Percentiles rank a stretch among this genome's conserved stretches.
Evolutionary conservation across 2,113 vertebrate species (phyloP).

Genomic region (Galeopterus variegatus): DNA sequence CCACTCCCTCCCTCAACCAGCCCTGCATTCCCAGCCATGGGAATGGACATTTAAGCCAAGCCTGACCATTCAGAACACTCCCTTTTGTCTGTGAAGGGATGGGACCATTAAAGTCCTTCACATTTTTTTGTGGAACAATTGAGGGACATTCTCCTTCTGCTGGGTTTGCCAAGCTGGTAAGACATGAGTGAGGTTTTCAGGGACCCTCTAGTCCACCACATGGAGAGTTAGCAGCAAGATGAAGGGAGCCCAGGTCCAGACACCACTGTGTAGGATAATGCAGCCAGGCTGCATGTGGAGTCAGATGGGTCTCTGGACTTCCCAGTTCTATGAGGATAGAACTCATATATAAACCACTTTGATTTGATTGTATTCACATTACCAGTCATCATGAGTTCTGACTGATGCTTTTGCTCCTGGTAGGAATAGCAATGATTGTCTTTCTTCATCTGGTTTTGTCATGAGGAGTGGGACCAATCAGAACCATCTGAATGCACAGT

Average conservation of each 20-base stretch:
- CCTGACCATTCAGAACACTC: not conserved
- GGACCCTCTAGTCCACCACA: rapidly evolving
- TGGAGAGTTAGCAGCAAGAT: not conserved
- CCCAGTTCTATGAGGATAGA: not conserved
- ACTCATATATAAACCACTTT: not conserved
- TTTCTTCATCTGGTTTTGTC: not conserved
- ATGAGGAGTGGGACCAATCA: not conserved
- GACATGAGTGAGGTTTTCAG: not conserved
- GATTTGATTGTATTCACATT: not conserved
- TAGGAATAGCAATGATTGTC: not conserved
- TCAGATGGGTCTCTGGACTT: not conserved
- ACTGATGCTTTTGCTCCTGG: not conserved
- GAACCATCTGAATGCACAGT: not conserved
- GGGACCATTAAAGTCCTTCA: not conserved
- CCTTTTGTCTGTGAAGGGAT: not conserved
- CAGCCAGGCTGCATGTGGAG: not conserved
- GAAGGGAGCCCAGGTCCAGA: not conserved
- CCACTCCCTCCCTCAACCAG: not conserved
- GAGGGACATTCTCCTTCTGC: not conserved
- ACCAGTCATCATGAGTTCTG: not conserved
- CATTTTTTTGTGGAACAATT: not conserved
- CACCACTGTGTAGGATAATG: no score
- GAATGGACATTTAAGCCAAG: not conserved
- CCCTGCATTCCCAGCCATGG: rapidly evolving
- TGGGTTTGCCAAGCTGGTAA: no score